Percentiles rank a stretch among this genome's conserved stretches.
Evolutionary conservation across 2,888 invertebrate genomes (phyloP).

Genomic region (Idaea straminata): DNA sequence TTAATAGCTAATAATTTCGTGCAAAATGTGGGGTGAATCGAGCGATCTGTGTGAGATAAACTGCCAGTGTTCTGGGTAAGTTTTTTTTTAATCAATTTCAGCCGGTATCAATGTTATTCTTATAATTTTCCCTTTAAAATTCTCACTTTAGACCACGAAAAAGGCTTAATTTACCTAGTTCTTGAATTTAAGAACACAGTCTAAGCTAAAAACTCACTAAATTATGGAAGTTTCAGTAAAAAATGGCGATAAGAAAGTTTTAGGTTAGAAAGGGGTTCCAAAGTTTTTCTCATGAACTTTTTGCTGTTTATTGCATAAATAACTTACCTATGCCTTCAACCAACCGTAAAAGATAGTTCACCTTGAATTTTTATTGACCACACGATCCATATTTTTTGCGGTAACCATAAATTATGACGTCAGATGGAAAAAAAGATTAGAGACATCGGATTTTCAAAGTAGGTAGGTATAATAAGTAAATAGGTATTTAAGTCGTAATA

Average conservation of each 20-base stretch:
- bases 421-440: too few relatives aligned
- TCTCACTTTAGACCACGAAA: neutral
- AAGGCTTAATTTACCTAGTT: neutral
- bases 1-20: constrained; percentile 26
- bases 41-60: constrained; percentile 65
- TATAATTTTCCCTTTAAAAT: neutral
- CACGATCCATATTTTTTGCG: too few relatives aligned
- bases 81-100: constrained; percentile 18
- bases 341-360: neutral
- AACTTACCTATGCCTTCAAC: too few relatives aligned
- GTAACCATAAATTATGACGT: too few relatives aligned
- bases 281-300: neutral
- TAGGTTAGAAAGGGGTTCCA: neutral
- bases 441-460: too few relatives aligned
- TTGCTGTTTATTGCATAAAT: too few relatives aligned
- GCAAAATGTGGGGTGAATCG: constrained; percentile 69
- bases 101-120: neutral
- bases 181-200: neutral
- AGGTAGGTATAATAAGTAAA: too few relatives aligned
- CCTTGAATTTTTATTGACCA: too few relatives aligned
- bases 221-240: neutral
- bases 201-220: neutral
- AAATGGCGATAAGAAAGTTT: neutral
- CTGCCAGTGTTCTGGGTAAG: constrained; percentile 74
- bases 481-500: too few relatives aligned